Conservation (phyloP, 2,888 invertebrate species). For the Orthosia gracilis region DNA sequence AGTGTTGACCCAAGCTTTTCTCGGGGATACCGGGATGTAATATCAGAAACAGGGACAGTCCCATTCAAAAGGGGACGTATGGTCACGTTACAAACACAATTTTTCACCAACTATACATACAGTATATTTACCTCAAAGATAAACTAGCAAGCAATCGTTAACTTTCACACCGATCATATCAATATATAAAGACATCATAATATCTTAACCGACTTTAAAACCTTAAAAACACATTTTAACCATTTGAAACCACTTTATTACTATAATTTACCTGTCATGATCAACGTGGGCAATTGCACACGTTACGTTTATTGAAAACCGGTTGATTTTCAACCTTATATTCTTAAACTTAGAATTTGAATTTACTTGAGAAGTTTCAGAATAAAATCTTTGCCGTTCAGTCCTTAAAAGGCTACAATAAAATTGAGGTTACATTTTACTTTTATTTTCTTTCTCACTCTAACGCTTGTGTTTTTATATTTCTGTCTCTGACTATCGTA, state of each 20-base stretch:
- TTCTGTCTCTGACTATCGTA: slow-evolving; percentile 56
- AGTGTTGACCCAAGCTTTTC: no score
- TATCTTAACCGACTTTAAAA: slow-evolving; percentile 68
- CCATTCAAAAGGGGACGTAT: no score
- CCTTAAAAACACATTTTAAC: slow-evolving; percentile 73
- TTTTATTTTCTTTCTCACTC: slow-evolving; percentile 72
- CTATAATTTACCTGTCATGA: slow-evolving; percentile 81
- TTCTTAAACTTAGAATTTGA: slow-evolving; percentile 25
- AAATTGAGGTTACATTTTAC: slow-evolving; percentile 83
- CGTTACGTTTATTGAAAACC: slow-evolving; percentile 74
- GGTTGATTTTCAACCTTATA: slow-evolving; percentile 65
- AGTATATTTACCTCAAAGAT: neutral
- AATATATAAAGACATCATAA: slow-evolving; percentile 60
- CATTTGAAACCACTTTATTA: slow-evolving; percentile 78
- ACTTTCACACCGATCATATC: slow-evolving; percentile 50
- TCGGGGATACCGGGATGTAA: no score
- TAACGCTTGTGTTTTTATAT: slow-evolving; percentile 52
- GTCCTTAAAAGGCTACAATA: slow-evolving; percentile 81
- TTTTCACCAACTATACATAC: neutral
- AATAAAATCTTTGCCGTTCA: slow-evolving; percentile 76
- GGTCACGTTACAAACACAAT: neutral
- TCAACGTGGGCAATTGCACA: slow-evolving; percentile 81
- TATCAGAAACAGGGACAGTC: no score
- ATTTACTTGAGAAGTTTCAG: slow-evolving; percentile 37
- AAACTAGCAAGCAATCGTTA: slow-evolving; percentile 8